Evolutionary conservation across 2,888 invertebrate species (phyloP), one percentile per base, ranked within the genome.

Genomic region (Mimachlamys varia): DNA sequence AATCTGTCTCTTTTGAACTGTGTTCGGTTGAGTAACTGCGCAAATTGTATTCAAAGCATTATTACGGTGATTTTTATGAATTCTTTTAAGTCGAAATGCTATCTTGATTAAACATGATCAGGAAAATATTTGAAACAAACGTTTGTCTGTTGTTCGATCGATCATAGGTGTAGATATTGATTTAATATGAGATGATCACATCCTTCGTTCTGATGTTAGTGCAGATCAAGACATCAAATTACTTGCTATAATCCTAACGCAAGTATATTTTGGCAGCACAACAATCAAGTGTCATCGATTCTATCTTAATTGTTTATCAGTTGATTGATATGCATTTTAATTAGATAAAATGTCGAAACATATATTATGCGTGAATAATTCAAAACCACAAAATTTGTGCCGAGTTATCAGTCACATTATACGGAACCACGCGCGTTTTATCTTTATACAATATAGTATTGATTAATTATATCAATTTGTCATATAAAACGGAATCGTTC

Each of bases 301-400:
- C 76, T 27, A 76, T 76, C 76, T 76, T 76, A 76, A 76, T 76
- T 27, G 76, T 76, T 76, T 76, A 76, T 76, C 33, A 33, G 33
- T 76, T 76, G 76, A 76, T 76, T 76, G 76, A 76, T 76, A 76
- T 76, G 76, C 27, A 76, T 33, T 76, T 76, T 76, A 76, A 76
- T 76, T 76, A 76, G 76, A 76, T 76, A 76, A 76, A 76, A 76
- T 76, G 76, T 76, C 76, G 76, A 76, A 76, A 76, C 76, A 76
- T 76, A 33, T 76, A 76, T 76, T 76, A 76, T 27, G 76, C 76
- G 76, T 76, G 76, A 76, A 76, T 76, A 33, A 76, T 76, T 76
- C 76, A 76, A 76, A 76, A 76, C 76, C 76, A 76, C 76, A 76
- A 76, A 76, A 76, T 76, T 76, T 76, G 76, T 76, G 76, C 33